Conservation (phyloP, 2,888 invertebrate species). For the Drosophila longiperda region DNA sequence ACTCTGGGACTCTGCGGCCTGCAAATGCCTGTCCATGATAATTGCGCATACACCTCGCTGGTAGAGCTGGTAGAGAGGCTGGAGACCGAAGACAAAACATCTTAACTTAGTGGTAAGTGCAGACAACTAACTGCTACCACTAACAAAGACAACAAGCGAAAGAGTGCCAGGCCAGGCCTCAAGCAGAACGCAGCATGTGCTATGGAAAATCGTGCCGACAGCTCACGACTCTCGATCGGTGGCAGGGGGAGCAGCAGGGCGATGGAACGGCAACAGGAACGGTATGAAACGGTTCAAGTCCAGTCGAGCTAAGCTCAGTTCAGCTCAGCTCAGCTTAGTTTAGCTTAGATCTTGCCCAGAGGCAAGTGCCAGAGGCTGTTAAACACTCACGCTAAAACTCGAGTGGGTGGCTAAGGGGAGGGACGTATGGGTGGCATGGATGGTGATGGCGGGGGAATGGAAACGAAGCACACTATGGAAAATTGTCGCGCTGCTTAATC, state of each 20-base stretch:
- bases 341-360: conserved; percentile 42
- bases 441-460: not conserved
- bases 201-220: conserved; percentile 75
- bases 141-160: conserved; percentile 76
- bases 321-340: conserved; percentile 7
- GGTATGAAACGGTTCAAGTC: conserved; percentile 19
- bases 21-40: conserved; percentile 72
- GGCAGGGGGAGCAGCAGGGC: conserved; percentile 13
- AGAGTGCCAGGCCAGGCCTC: conserved; percentile 55
- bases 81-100: conserved; percentile 70
- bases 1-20: conserved; percentile 44
- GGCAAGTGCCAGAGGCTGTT: conserved; percentile 78
- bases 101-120: conserved; percentile 82
- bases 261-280: conserved; percentile 21
- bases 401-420: conserved; percentile 64
- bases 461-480: conserved; percentile 67
- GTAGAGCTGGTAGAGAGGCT: conserved; percentile 18
- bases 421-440: not conserved
- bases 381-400: conserved; percentile 67
- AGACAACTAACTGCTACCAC: conserved; percentile 80
- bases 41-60: conserved; percentile 77
- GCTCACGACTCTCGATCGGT: conserved; percentile 66
- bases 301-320: conserved; percentile 21
- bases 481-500: conserved; percentile 80
- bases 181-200: conserved; percentile 80